These are phyloP conservation scores for Brotula barbata DNA, from an alignment of 2,797 vertebrate species.

Conservation along the genomic window DNA sequence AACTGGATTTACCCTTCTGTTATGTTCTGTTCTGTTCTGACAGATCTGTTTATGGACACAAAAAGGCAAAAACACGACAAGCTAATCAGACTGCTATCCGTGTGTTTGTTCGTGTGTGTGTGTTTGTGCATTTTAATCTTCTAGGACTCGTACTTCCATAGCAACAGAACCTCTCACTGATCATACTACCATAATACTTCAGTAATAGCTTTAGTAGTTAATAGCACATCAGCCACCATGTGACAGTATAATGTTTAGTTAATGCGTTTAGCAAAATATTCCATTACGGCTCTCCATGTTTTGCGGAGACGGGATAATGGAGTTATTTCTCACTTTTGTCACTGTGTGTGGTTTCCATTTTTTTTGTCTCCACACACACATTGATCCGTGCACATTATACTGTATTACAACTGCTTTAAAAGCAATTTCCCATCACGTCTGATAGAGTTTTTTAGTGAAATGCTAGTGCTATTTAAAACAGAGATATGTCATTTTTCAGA, in stretches of 20 bases:
- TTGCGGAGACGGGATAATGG: slow-evolving; percentile 60
- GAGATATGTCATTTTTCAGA: slow-evolving; percentile 48
- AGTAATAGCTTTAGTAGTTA: slow-evolving; percentile 58
- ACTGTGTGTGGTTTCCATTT: slow-evolving; percentile 52
- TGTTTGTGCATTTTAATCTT: slow-evolving; percentile 27
- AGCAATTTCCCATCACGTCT: slow-evolving; percentile 52
- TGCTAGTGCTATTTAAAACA: slow-evolving; percentile 40
- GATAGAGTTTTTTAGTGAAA: slow-evolving; percentile 54
- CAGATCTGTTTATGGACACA: slow-evolving; percentile 76
- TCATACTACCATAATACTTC: slow-evolving; percentile 43
- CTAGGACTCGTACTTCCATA: slow-evolving; percentile 24
- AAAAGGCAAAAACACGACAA: slow-evolving; percentile 58
- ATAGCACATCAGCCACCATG: slow-evolving; percentile 65
- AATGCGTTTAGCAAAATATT: slow-evolving; percentile 71
- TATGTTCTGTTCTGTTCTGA: slow-evolving; percentile 79
- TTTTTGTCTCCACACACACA: slow-evolving; percentile 34
- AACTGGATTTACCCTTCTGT: slow-evolving; percentile 80
- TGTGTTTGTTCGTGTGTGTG: neutral
- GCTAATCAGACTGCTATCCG: slow-evolving; percentile 36
- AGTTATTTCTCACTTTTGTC: slow-evolving; percentile 72
- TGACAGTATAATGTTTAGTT: slow-evolving; percentile 70
- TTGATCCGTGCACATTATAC: slow-evolving; percentile 38
- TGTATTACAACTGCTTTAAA: slow-evolving; percentile 53
- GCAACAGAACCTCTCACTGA: slow-evolving; percentile 42
- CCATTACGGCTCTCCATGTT: slow-evolving; percentile 63